Conservation (phyloP, 2,113 vertebrate genomes). For the Madoqua kirkii region DNA sequence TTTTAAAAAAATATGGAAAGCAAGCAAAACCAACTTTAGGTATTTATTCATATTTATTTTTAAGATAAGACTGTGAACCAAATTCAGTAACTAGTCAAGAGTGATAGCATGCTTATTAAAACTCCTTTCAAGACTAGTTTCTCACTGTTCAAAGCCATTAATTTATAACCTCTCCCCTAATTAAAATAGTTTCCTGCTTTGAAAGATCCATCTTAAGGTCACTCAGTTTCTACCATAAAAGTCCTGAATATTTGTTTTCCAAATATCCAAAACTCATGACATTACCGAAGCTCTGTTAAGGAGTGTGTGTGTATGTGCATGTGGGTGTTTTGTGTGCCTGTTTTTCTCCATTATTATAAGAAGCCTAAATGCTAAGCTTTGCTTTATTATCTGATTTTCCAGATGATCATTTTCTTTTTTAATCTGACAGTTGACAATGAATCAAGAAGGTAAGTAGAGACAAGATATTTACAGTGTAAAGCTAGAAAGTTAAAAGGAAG, state of each 20-base stretch:
- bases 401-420: neutral
- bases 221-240: neutral
- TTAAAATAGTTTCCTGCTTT: neutral
- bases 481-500: neutral
- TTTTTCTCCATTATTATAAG: neutral
- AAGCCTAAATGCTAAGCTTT: neutral
- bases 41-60: neutral
- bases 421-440: neutral
- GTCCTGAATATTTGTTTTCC: neutral
- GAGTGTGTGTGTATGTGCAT: neutral
- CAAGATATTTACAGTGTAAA: neutral
- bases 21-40: neutral
- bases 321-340: no score
- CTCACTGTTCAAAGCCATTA: neutral
- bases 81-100: neutral
- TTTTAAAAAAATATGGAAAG: neutral
- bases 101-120: neutral
- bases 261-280: neutral
- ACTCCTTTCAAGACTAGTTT: neutral
- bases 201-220: neutral
- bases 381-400: neutral
- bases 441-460: neutral
- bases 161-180: neutral
- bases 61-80: neutral
- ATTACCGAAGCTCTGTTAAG: neutral